Percentiles rank a stretch among this genome's conserved stretches.
phyloP scores from a whole-genome alignment of 2,797 vertebrate species.

The Sebastes iracundus region DNA sequence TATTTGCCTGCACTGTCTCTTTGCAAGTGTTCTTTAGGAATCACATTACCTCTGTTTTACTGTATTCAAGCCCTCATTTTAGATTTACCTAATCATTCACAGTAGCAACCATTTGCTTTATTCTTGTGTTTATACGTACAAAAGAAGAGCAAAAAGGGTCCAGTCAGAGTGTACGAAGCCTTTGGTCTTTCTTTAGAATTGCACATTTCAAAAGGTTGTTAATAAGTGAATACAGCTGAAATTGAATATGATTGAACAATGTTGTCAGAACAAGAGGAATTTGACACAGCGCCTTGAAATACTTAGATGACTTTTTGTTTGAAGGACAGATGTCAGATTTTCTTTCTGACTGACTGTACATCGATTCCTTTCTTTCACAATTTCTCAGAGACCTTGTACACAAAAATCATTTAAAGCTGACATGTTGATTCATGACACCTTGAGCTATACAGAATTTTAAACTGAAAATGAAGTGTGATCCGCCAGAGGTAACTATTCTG shows the following conservation, averaged over 20 bases:
- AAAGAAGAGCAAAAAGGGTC: not conserved
- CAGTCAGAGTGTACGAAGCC: not conserved
- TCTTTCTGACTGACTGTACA: not conserved
- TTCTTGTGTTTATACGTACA: not conserved
- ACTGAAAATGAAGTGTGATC: not conserved
- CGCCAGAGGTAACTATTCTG: not conserved
- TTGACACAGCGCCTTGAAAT: not conserved
- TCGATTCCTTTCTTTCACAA: slow-evolving; percentile 1
- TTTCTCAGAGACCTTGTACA: not conserved
- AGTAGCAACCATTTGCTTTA: not conserved
- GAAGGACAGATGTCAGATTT: not conserved
- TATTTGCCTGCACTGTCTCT: not conserved
- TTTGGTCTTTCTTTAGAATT: not conserved
- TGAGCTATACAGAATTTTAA: not conserved
- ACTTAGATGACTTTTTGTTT: not conserved
- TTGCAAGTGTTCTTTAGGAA: not conserved
- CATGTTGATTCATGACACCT: not conserved
- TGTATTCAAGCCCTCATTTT: not conserved
- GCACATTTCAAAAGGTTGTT: not conserved
- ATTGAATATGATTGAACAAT: slow-evolving; percentile 9
- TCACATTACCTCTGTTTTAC: not conserved
- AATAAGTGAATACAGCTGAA: not conserved
- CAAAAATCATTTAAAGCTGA: not conserved
- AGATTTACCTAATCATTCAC: not conserved
- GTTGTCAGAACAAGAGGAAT: not conserved